Conservation (phyloP, 2,888 invertebrate genomes). For the Conistra vaccinii region DNA sequence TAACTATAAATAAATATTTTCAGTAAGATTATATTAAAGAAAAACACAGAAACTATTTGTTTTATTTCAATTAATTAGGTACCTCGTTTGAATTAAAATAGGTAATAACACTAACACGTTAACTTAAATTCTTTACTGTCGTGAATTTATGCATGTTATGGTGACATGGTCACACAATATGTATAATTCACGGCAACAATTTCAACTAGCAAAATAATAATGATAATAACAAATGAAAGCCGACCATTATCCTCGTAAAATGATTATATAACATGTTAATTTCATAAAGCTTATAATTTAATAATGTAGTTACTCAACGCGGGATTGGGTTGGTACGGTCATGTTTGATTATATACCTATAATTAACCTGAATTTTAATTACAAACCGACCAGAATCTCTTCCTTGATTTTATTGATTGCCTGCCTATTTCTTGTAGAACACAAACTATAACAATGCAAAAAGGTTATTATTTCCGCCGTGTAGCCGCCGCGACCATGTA, state of each 20-base stretch:
- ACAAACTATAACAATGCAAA: slow-evolving; percentile 21
- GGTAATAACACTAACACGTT: neutral
- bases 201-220: slow-evolving; percentile 30
- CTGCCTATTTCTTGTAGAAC: slow-evolving; percentile 13
- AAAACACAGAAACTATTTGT: slow-evolving; percentile 5
- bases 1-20: slow-evolving; percentile 7
- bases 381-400: neutral
- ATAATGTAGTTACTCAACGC: slow-evolving; percentile 9
- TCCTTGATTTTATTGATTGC: neutral
- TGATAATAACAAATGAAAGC: slow-evolving; percentile 40
- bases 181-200: slow-evolving; percentile 7
- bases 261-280: slow-evolving; percentile 36
- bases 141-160: slow-evolving; percentile 7
- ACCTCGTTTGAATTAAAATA: slow-evolving; percentile 30
- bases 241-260: slow-evolving; percentile 24
- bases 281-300: slow-evolving; percentile 33
- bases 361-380: slow-evolving; percentile 12
- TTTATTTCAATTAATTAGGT: slow-evolving; percentile 21
- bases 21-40: slow-evolving; percentile 28
- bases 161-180: slow-evolving; percentile 15
- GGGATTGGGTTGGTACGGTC: slow-evolving; percentile 4
- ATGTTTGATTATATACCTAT: slow-evolving; percentile 32
- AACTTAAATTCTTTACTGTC: neutral
- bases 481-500: slow-evolving; percentile 43
- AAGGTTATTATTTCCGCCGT: slow-evolving; percentile 36